These are phyloP conservation scores for Syritta pipiens DNA, from an alignment of 2,888 invertebrate genomes.

Conservation along the genomic window DNA sequence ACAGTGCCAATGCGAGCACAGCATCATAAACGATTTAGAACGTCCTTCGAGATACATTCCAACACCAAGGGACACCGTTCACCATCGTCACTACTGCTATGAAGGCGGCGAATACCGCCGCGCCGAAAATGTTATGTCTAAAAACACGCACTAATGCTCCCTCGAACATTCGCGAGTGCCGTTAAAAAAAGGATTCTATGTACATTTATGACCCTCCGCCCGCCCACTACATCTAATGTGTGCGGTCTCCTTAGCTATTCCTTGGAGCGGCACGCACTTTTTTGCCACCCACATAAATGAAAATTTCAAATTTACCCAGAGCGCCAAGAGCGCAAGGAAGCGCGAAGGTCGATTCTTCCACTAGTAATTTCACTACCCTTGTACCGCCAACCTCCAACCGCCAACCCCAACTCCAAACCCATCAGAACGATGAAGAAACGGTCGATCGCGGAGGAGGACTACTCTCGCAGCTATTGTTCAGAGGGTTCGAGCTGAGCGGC, in stretches of 20 bases:
- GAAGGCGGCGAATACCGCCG: conserved; percentile 6
- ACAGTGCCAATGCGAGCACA: conserved; percentile 61
- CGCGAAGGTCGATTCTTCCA: conserved; percentile 52
- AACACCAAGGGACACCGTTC: conserved; percentile 1
- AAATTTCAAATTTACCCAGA: conserved; percentile 56
- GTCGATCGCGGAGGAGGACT: conserved; percentile 16
- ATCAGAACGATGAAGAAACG: not conserved
- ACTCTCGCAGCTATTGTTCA: conserved; percentile 51
- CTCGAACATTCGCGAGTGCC: conserved; percentile 63
- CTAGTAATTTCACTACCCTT: conserved; percentile 55
- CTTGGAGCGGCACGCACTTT: conserved; percentile 48
- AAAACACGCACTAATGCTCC: conserved; percentile 67
- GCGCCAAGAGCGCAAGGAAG: conserved; percentile 27
- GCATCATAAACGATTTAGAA: conserved; percentile 67
- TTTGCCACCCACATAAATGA: conserved; percentile 57
- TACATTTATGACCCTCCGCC: conserved; percentile 64
- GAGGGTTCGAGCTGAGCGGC: conserved; percentile 53
- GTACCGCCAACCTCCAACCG: not conserved
- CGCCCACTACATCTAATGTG: not conserved
- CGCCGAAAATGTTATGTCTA: conserved; percentile 43
- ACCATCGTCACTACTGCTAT: conserved; percentile 25
- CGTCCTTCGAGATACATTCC: conserved; percentile 62
- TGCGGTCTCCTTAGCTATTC: conserved; percentile 29
- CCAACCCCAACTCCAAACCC: not conserved
- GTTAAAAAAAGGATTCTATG: conserved; percentile 69